Evolutionary conservation across 2,888 invertebrate genomes (phyloP), one percentile per base, ranked within the genome.

Genomic region (Thereva unica): DNA sequence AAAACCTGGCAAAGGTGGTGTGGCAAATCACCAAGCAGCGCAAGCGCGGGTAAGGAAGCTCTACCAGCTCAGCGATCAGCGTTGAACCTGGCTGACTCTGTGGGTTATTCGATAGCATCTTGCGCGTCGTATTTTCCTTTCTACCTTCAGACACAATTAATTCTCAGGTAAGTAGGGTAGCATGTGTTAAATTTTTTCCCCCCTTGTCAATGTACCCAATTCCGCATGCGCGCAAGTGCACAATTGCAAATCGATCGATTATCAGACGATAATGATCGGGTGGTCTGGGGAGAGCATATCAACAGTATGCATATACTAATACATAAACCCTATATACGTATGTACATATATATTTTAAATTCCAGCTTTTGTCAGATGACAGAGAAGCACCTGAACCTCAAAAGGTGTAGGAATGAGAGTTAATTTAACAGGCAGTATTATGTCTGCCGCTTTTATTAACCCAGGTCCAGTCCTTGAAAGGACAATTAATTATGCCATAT

Each of bases 251-350:
- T 45, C 45, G 54, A 64, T 64, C 64, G 64, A 64, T 64, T 64
- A 64, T 54, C 54, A 40, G 64, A 64, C 64, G 64, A 64, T 64
- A 64, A 64, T 64, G 64, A 64, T 64, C 64, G 64, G 64, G 64
- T 64, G 55, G 64, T 64, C 64, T 55, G 55, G 64, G 47, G 1
- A 49, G 49, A 61, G 49, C 61, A 50, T 41, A 50, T 61, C 34
- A 49, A 49, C 61, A 61, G 41, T 50, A 49, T n/a, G 41, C 12
- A 23, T 23, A 23, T 23, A 23, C 23, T 23, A 23, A 23, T 23
- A 23, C 23, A 23, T 23, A 23, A 23, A 23, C 23, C 23, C 1
- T 23, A 23, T 23, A 23, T 23, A 23, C n/a, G n/a, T n/a, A n/a
- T n/a, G n/a, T n/a, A n/a, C n/a, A n/a, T n/a, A n/a, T n/a, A n/a